Percentiles rank a stretch among this genome's conserved stretches.
These are phyloP conservation scores for Hirudo medicinalis DNA, from an alignment of 1,140 invertebrate species.

Conservation along the genomic window DNA sequence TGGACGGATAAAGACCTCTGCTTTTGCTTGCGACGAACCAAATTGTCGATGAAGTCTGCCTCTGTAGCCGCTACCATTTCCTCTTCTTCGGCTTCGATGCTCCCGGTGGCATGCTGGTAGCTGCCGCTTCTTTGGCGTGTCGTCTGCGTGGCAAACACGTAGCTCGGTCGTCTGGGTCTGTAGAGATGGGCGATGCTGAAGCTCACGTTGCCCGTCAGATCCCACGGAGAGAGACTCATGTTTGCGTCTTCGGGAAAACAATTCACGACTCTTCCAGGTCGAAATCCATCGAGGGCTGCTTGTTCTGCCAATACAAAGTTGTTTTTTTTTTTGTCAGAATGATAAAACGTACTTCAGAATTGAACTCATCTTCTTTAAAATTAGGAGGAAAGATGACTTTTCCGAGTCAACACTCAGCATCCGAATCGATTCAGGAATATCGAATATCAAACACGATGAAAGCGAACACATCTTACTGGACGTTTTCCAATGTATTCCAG, in stretches of 20 bases:
- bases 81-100: slow-evolving; percentile 18
- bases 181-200: slow-evolving; percentile 37
- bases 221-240: slow-evolving; percentile 33
- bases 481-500: too few species aligned
- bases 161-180: slow-evolving; percentile 36
- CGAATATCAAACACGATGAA: too few species aligned
- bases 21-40: slow-evolving; percentile 32
- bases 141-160: slow-evolving; percentile 35
- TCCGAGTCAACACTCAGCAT: too few species aligned
- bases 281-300: too few species aligned
- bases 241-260: neutral
- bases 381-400: too few species aligned
- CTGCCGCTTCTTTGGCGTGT: slow-evolving; percentile 35
- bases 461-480: too few species aligned
- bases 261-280: too few species aligned
- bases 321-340: too few species aligned
- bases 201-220: slow-evolving; percentile 30
- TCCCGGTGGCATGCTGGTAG: slow-evolving; percentile 33
- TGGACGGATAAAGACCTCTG: slow-evolving; percentile 33
- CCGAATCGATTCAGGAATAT: too few species aligned
- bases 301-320: too few species aligned
- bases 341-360: too few species aligned
- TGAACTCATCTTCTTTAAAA: too few species aligned
- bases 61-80: slow-evolving; percentile 19
- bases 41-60: slow-evolving; percentile 33